Evolutionary conservation across 2,888 invertebrate genomes (phyloP), one percentile per base, ranked within the genome.

Genomic region (Pseudanteris insignis): DNA sequence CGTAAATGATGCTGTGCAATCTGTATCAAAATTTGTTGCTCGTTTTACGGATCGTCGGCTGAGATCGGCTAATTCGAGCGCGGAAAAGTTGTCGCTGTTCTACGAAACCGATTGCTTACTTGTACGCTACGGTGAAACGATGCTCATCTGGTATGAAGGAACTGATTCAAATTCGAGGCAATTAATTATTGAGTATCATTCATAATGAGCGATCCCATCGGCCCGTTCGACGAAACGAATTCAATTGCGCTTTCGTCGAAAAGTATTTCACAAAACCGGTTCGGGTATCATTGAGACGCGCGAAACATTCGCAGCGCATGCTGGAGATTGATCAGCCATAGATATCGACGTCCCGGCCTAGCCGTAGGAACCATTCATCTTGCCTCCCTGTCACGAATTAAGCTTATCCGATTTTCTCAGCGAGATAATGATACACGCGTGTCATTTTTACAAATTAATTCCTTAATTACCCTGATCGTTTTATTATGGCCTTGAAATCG

Each of bases 361-460:
- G 69, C 66, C 69, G 48, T 64, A 67, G 66, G 68, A 67, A 63
- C 71, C 67, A 73, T 73, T 72, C 69, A 65, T 69, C 63, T 64
- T 51, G n/a, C 24, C 18, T 28, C 21, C 10, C 11, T 30, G 51
- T 59, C 50, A 28, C 2, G 32, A 40, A 51, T 60, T 60, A 53
- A 34, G 26, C 13, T 53, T 53, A 60, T 47, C 54, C 37, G 46
- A 54, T 54, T 40, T 46, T 29, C n/a, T n/a, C n/a, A n/a, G 24
- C 12, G 46, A 54, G 38, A 47, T 24, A 8, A 32, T 12, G 21
- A 30, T 30, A 32, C 15, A 26, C 57, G 41, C 18, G 34, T 14
- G 29, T 29, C 29, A 41, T 43, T 48, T 36, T 48, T 48, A 43
- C 34, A 43, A 43, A 43, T 57, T 43, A 37, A 48, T 29, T 48